Conservation (phyloP, 2,113 vertebrate species). For the Petromus typicus region DNA sequence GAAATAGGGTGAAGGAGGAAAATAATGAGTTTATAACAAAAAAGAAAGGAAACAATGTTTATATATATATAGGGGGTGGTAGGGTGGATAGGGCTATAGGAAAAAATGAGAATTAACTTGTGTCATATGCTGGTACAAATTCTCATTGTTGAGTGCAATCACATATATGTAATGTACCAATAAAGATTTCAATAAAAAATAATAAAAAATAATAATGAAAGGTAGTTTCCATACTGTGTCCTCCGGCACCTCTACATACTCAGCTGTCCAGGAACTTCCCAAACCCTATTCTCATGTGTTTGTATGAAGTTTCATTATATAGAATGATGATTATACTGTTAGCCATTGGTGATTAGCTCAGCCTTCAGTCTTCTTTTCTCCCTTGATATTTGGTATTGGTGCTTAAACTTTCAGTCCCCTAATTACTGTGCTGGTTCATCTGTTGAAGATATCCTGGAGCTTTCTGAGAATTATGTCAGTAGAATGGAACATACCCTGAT, state of each 20-base stretch:
- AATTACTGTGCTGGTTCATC: neutral
- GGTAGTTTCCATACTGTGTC: neutral
- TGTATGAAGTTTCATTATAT: neutral
- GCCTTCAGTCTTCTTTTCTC: neutral
- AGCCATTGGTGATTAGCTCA: neutral
- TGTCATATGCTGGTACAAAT: too few relatives aligned
- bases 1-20: too few relatives aligned
- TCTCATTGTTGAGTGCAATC: too few relatives aligned
- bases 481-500: neutral
- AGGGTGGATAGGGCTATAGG: too few relatives aligned
- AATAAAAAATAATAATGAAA: too few relatives aligned
- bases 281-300: neutral
- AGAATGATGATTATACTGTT: neutral
- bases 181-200: too few relatives aligned
- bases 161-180: too few relatives aligned
- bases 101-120: too few relatives aligned
- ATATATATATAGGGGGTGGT: too few relatives aligned
- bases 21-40: too few relatives aligned
- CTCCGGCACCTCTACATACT: neutral
- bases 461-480: neutral
- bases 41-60: too few relatives aligned
- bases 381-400: neutral
- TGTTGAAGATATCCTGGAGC: neutral
- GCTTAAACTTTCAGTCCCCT: neutral
- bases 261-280: neutral